These are phyloP conservation scores for Erpornis zantholeuca DNA, from an alignment of 2,113 vertebrate species.

Conservation along the genomic window DNA sequence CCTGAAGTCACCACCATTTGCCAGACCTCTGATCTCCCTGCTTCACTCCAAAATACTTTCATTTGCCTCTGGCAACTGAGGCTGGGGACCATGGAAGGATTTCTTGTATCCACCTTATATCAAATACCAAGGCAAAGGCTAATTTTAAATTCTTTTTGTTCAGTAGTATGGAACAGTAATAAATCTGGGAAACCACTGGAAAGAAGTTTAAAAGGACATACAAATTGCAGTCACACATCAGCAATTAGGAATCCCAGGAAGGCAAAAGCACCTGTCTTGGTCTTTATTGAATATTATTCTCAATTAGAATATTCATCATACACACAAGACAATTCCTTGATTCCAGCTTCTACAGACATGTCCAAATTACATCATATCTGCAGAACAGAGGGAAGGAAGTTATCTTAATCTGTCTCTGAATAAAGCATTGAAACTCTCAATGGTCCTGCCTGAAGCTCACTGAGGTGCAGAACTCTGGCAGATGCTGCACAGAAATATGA, in stretches of 20 bases:
- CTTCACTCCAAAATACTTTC: neutral
- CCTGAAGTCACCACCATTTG: neutral
- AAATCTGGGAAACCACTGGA: slow-evolving; percentile 48
- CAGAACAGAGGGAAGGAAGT: slow-evolving; percentile 52
- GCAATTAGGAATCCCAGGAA: slow-evolving; percentile 62
- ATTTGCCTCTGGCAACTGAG: neutral
- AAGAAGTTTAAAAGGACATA: slow-evolving; percentile 47
- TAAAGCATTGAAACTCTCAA: slow-evolving; percentile 30
- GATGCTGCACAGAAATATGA: neutral
- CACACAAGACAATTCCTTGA: slow-evolving; percentile 43
- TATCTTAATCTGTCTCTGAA: slow-evolving; percentile 46
- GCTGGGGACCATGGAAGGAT: neutral
- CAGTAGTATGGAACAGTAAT: slow-evolving; percentile 15
- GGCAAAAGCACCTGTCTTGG: slow-evolving; percentile 54
- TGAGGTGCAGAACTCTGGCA: slow-evolving; percentile 12
- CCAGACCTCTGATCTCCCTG: neutral
- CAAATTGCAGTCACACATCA: slow-evolving; percentile 48
- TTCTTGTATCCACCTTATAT: neutral
- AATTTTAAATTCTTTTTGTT: slow-evolving; percentile 39
- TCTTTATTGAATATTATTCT: slow-evolving; percentile 55
- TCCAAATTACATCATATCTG: slow-evolving; percentile 41
- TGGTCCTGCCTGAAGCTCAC: slow-evolving; percentile 21
- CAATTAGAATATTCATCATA: slow-evolving; percentile 61
- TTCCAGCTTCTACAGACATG: slow-evolving; percentile 12
- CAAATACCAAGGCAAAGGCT: neutral